Percentiles rank a stretch among this genome's conserved stretches.
Evolutionary conservation across 2,888 invertebrate genomes (phyloP).

Genomic region (Amphipyra berbera): DNA sequence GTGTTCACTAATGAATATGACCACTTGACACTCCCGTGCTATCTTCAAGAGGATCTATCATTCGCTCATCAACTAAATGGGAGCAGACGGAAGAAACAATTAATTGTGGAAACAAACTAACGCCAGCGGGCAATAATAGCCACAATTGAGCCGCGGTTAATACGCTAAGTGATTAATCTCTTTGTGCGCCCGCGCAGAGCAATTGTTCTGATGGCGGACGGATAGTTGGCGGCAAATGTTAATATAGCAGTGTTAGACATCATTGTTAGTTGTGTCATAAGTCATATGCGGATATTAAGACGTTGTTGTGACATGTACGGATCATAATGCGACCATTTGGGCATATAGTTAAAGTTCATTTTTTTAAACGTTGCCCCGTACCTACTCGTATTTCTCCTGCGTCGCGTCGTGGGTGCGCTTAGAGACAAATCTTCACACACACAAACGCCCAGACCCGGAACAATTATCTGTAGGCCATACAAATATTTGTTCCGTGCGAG

Average conservation of each 20-base stretch:
- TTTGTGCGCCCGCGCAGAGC: constrained; percentile 4
- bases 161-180: constrained; percentile 1
- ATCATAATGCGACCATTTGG: neutral
- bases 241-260: neutral
- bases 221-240: neutral
- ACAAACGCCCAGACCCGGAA: too few relatives aligned
- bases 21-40: neutral
- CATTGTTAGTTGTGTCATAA: neutral
- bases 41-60: neutral
- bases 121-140: constrained; percentile 6
- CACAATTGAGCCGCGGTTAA: constrained; percentile 5
- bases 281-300: constrained; percentile 4
- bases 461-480: too few relatives aligned
- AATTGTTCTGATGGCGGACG: constrained; percentile 2
- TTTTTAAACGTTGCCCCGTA: too few relatives aligned
- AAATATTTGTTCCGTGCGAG: too few relatives aligned
- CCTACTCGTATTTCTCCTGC: too few relatives aligned
- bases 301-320: neutral
- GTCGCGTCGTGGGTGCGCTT: too few relatives aligned
- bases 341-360: too few relatives aligned
- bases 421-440: too few relatives aligned
- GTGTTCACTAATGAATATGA: neutral
- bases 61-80: constrained; percentile 4
- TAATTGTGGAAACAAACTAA: constrained; percentile 10
- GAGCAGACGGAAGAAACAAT: constrained; percentile 29